phyloP scores from a whole-genome alignment of 1,140 invertebrate species.

The Panagrolaimus sp. region DNA sequence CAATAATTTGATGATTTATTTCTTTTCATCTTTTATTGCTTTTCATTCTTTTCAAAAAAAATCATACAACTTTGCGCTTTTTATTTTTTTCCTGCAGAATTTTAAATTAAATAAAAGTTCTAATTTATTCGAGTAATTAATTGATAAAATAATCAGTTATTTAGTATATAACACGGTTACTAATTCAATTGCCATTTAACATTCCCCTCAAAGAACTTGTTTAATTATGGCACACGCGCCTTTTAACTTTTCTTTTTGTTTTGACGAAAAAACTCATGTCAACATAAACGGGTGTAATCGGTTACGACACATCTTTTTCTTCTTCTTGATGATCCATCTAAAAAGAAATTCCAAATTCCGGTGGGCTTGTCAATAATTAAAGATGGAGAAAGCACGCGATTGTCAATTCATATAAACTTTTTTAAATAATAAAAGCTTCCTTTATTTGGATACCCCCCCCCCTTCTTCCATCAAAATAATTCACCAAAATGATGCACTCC shows the following conservation, averaged over 20 bases:
- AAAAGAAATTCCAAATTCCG: constrained; percentile 7
- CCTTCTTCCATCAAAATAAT: no score
- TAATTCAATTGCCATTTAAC: no score
- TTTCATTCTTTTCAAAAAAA: no score
- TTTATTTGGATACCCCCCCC: neutral
- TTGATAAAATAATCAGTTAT: no score
- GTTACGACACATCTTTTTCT: constrained; percentile 15
- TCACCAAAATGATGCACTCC: no score
- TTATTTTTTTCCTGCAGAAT: no score
- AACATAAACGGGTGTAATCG: constrained; percentile 9
- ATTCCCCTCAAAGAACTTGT: neutral
- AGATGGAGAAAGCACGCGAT: neutral
- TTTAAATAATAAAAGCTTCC: neutral
- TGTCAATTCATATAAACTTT: constrained; percentile 15
- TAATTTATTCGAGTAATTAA: no score
- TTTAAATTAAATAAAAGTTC: no score
- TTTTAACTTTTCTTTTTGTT: neutral
- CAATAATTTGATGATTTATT: no score
- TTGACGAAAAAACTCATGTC: constrained; percentile 16
- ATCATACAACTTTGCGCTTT: no score
- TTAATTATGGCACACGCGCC: constrained; percentile 8
- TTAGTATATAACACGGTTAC: no score
- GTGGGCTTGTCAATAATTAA: constrained; percentile 12
- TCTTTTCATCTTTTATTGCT: no score
- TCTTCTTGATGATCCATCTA: constrained; percentile 11